Evolutionary conservation across 2,888 invertebrate species (phyloP), one percentile per base, ranked within the genome.

Genomic region (Dendrolimus houi): DNA sequence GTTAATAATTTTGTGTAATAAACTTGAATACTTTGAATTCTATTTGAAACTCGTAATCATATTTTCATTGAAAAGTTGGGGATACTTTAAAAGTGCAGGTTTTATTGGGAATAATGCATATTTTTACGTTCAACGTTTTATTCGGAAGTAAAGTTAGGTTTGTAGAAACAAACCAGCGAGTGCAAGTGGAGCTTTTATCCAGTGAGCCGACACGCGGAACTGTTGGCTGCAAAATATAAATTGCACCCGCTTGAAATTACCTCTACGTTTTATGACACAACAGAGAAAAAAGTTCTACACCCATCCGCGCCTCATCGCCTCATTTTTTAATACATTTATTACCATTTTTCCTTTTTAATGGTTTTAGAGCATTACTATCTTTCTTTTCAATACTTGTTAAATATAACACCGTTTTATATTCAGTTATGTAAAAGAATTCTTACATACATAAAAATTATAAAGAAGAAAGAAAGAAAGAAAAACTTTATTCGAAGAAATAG

Each of bases 201-300:
- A 75, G 70, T 71, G 71, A 68, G 67, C 74, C 67, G 69, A 74
- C 76, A 72, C 71, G 65, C 69, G 67, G 74, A 71, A 75, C 70
- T 69, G 77, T 71, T 75, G 74, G 71, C 72, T 72, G 76, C 75
- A 73, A 82, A 80, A 78, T 81, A 82, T 83, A 85, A 85, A 84
- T 80, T 81, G 80, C 75, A 71, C 72, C 72, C 72, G 76, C 73
- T 75, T 76, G 71, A 79, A 85, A 84, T 84, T 83, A 83, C 78
- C 77, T 77, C 75, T 75, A 77, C 78, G 73, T 72, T 82, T 83
- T 83, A 81, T 82, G 79, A 80, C 73, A 79, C 74, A 75, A 79
- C 47, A 74, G 71, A 75, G 76, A 75, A 78, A 77, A 81, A 79
- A 80, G 72, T 77, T 73, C 68, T 72, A 67, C 72, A 59, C 67